Percentiles rank a stretch among this genome's conserved stretches.
Evolutionary conservation across 2,113 vertebrate genomes (phyloP).

Genomic region (Rhegmatorhina hoffmannsi): DNA sequence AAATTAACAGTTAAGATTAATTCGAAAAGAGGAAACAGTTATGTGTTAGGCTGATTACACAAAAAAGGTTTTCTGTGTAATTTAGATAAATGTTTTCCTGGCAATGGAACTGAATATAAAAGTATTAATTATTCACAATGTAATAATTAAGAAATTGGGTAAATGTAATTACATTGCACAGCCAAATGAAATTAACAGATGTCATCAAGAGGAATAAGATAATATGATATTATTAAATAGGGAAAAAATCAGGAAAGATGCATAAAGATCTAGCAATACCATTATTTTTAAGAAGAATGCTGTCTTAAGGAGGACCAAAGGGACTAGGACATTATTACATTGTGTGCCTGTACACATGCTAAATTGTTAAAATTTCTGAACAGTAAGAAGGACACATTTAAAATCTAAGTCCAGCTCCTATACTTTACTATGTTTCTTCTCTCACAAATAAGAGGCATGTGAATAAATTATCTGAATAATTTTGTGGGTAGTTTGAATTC

Average conservation of each 20-base stretch:
- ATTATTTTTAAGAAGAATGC: neutral
- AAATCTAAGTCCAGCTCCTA: neutral
- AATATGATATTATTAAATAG: neutral
- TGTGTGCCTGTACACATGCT: neutral
- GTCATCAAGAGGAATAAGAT: neutral
- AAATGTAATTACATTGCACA: constrained; percentile 36
- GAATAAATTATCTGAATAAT: neutral
- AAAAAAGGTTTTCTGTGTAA: constrained; percentile 28
- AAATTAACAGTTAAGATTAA: constrained; percentile 6
- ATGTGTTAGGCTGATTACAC: neutral
- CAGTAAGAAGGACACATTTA: neutral
- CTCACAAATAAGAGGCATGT: neutral
- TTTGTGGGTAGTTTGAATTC: neutral
- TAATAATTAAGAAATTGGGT: constrained; percentile 48
- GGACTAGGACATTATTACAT: neutral
- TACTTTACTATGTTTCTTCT: neutral
- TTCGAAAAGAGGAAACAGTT: constrained; percentile 22
- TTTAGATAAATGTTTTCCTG: constrained; percentile 59
- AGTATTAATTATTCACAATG: constrained; percentile 51
- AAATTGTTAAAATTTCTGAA: neutral
- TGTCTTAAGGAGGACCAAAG: neutral
- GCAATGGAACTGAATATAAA: constrained; percentile 15
- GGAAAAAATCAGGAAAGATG: accelerated
- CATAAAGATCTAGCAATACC: neutral
- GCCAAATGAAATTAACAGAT: constrained; percentile 44